Conservation (phyloP, 1,140 invertebrate genomes). For the Drosophila sp. region DNA sequence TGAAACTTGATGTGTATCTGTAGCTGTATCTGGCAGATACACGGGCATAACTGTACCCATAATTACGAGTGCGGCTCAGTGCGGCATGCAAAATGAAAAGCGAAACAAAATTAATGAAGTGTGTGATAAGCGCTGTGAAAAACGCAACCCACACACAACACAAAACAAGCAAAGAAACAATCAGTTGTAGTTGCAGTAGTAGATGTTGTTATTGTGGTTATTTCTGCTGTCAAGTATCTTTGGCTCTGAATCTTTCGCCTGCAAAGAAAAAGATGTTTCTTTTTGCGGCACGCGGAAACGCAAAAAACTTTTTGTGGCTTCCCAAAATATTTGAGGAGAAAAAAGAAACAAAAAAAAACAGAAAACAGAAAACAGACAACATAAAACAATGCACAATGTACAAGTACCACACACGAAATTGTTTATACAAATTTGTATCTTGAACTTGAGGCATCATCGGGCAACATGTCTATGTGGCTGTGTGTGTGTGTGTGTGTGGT, state of each 20-base stretch:
- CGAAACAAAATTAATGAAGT: constrained; percentile 81
- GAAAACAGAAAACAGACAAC: constrained; percentile 27
- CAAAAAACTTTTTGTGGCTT: constrained; percentile 50
- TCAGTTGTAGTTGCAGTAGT: too few species aligned
- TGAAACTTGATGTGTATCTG: constrained; percentile 65
- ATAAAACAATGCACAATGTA: constrained; percentile 70
- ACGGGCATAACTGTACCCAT: constrained; percentile 68
- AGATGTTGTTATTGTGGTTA: too few species aligned
- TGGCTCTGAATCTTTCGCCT: constrained; percentile 23
- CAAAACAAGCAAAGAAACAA: constrained; percentile 20
- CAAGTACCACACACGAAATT: constrained; percentile 42
- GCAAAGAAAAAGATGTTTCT: constrained; percentile 44
- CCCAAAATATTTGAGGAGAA: neutral
- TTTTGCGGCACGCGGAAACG: constrained; percentile 63
- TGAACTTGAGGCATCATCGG: constrained; percentile 75
- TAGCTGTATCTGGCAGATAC: constrained; percentile 51
- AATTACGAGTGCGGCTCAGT: constrained; percentile 58
- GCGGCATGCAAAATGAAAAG: constrained; percentile 69
- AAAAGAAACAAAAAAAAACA: constrained; percentile 7
- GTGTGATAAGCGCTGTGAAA: constrained; percentile 76
- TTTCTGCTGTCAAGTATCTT: constrained; percentile 47
- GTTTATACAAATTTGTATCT: constrained; percentile 72
- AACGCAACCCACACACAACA: constrained; percentile 53
- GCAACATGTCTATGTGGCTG: constrained; percentile 44
- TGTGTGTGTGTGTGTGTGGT: constrained; percentile 16